Evolutionary conservation across 2,113 vertebrate genomes (phyloP).

Genomic region (Microtus oregoni): DNA sequence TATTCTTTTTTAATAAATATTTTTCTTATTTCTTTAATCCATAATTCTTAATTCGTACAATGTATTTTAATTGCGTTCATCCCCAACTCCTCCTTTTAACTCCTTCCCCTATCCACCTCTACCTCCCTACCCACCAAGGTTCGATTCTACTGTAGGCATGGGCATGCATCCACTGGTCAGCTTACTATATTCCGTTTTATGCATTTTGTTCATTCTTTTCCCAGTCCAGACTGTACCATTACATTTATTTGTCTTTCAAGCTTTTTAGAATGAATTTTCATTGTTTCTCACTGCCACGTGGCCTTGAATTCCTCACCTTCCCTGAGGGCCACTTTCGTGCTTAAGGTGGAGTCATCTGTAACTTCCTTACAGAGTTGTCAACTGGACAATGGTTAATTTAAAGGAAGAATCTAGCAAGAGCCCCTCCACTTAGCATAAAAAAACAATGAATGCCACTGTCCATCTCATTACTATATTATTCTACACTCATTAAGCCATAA

Average conservation of each 20-base stretch:
- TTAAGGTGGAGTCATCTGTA: conserved; percentile 35
- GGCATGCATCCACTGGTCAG: background rate
- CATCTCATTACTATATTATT: background rate
- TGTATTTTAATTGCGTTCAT: background rate
- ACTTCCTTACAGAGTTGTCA: background rate
- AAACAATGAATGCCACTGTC: background rate
- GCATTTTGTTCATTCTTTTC: background rate
- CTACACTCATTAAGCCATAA: background rate
- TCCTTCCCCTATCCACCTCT: background rate
- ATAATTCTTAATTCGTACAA: background rate
- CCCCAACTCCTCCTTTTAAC: background rate
- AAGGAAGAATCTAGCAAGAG: conserved; percentile 33
- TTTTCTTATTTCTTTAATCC: background rate
- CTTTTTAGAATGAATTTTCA: background rate
- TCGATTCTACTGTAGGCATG: background rate
- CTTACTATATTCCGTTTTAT: background rate
- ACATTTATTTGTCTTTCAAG: background rate
- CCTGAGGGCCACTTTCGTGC: background rate
- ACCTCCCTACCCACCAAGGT: background rate
- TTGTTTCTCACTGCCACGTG: conserved; percentile 6
- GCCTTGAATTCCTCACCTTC: background rate
- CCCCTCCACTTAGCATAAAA: background rate
- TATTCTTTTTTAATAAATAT: background rate
- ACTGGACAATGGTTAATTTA: background rate
- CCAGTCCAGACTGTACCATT: background rate